phyloP scores from a whole-genome alignment of 2,113 vertebrate species.

The Fulmarus glacialis region DNA sequence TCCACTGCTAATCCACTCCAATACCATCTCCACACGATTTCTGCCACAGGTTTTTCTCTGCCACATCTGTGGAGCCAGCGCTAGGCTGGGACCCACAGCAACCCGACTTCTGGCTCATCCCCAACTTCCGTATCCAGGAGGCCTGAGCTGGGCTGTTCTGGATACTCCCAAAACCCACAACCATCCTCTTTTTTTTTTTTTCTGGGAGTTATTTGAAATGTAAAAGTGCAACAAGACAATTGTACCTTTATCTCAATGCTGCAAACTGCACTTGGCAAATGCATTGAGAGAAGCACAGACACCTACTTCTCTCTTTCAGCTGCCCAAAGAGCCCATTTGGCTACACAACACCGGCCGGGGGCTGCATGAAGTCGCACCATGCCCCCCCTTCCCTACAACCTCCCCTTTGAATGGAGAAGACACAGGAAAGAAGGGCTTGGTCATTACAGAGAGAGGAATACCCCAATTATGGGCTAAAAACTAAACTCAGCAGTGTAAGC shows the following conservation, averaged over 20 bases:
- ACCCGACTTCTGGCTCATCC: rapidly evolving
- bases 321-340: neutral
- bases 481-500: rapidly evolving
- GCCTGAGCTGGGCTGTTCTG: neutral
- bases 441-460: rapidly evolving
- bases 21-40: rapidly evolving
- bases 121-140: rapidly evolving
- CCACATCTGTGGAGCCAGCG: no score
- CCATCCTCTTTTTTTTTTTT: rapidly evolving
- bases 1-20: neutral
- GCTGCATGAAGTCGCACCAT: rapidly evolving
- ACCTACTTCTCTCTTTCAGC: neutral
- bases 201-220: no score
- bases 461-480: rapidly evolving
- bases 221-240: rapidly evolving
- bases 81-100: neutral
- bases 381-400: neutral
- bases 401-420: rapidly evolving
- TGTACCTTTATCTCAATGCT: neutral
- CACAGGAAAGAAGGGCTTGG: neutral
- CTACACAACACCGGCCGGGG: rapidly evolving
- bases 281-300: neutral
- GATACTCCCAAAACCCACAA: rapidly evolving
- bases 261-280: neutral
- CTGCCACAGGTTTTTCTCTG: neutral